Evolutionary conservation across 2,797 vertebrate genomes (phyloP).

Genomic region (Threskiornis aethiopicus): DNA sequence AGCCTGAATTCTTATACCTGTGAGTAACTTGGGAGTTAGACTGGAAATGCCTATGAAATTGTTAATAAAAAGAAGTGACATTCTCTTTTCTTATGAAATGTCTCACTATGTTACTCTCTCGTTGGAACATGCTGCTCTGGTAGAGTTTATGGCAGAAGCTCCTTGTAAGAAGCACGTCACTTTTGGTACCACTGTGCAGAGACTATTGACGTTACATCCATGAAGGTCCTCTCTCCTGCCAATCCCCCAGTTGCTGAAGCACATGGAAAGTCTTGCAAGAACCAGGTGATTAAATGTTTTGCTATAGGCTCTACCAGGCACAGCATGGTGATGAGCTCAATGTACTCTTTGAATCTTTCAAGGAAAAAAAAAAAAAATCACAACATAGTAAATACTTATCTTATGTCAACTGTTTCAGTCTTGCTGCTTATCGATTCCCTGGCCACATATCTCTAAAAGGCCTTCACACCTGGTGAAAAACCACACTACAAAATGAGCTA

Average conservation of each 20-base stretch:
- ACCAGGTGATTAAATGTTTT: background rate
- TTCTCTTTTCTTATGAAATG: background rate
- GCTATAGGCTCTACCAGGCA: background rate
- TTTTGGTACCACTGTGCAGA: background rate
- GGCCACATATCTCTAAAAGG: background rate
- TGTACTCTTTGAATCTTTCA: background rate
- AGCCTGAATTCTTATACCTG: background rate
- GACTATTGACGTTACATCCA: accelerated
- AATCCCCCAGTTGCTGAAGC: background rate
- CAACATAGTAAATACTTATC: background rate
- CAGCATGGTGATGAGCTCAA: background rate
- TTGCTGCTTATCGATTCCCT: background rate
- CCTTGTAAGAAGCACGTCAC: background rate
- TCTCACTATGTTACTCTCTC: background rate
- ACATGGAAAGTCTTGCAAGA: background rate
- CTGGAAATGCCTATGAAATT: background rate
- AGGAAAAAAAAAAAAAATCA: background rate
- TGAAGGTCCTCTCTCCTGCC: background rate
- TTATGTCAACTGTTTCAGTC: background rate
- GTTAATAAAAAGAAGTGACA: background rate
- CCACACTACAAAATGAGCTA: background rate
- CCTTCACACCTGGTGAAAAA: background rate
- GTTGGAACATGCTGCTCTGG: background rate
- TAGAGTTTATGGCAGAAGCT: background rate
- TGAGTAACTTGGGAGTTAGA: background rate